Evolutionary conservation across 2,113 vertebrate species (phyloP).

Genomic region (Sprattus sprattus): DNA sequence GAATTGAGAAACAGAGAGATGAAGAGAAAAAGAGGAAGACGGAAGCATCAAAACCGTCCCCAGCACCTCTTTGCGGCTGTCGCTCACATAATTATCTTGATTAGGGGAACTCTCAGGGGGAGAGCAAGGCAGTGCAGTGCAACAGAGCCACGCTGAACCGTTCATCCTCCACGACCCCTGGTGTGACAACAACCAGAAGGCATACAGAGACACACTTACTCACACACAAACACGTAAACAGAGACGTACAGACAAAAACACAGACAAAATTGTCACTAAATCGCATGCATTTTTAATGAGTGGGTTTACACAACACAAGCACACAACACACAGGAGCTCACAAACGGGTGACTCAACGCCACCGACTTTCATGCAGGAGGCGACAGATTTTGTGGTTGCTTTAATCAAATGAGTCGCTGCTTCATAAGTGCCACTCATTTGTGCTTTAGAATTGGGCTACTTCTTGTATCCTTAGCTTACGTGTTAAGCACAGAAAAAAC

Average conservation of each 20-base stretch:
- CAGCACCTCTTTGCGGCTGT: conserved; percentile 8
- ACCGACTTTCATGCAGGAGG: background rate
- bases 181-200: conserved; percentile 46
- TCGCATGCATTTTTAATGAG: conserved; percentile 52
- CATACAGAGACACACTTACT: conserved; percentile 12
- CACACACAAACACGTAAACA: background rate
- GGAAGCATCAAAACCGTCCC: background rate
- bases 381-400: background rate
- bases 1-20: background rate
- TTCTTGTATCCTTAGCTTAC: background rate
- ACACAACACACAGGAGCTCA: background rate
- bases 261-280: conserved; percentile 26
- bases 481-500: background rate
- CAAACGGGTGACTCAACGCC: conserved; percentile 26
- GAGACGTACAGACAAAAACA: conserved; percentile 2
- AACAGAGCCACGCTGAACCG: conserved; percentile 15
- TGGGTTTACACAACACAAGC: conserved; percentile 35
- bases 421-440: background rate
- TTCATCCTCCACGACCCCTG: conserved; percentile 33
- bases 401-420: background rate
- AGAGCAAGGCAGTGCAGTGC: background rate
- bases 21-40: background rate
- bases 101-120: background rate
- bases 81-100: conserved; percentile 17
- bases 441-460: background rate